Evolutionary conservation across 2,888 invertebrate genomes (phyloP).

Genomic region (Leptinotarsa rubiginosa): DNA sequence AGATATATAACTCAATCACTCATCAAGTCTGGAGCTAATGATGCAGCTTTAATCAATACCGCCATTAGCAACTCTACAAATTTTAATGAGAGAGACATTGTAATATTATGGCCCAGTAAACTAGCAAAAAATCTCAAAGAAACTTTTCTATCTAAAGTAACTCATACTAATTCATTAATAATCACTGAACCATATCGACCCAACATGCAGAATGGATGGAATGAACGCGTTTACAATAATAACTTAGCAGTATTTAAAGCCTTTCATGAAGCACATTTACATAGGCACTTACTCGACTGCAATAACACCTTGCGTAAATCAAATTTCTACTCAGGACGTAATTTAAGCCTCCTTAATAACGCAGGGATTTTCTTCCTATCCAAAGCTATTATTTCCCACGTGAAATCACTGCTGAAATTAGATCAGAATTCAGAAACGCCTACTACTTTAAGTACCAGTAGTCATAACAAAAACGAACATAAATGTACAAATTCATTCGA

Average conservation of each 20-base stretch:
- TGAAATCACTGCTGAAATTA: too few species aligned
- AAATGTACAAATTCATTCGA: too few species aligned
- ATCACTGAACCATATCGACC: not conserved
- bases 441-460: too few species aligned
- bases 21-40: not conserved
- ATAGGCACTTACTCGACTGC: not conserved
- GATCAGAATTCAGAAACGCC: too few species aligned
- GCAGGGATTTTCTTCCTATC: not conserved
- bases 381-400: not conserved
- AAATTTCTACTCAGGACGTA: not conserved
- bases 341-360: not conserved
- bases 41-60: too few species aligned
- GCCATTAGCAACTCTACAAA: not conserved
- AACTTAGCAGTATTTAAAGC: conserved; percentile 2
- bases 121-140: not conserved
- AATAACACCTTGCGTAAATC: not conserved
- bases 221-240: not conserved
- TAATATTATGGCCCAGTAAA: not conserved
- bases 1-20: not conserved
- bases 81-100: not conserved
- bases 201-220: not conserved
- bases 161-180: not conserved
- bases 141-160: not conserved
- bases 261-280: not conserved
- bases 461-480: too few species aligned